Evolutionary conservation across 2,113 vertebrate genomes (phyloP).

Genomic region (Natator depressus): DNA sequence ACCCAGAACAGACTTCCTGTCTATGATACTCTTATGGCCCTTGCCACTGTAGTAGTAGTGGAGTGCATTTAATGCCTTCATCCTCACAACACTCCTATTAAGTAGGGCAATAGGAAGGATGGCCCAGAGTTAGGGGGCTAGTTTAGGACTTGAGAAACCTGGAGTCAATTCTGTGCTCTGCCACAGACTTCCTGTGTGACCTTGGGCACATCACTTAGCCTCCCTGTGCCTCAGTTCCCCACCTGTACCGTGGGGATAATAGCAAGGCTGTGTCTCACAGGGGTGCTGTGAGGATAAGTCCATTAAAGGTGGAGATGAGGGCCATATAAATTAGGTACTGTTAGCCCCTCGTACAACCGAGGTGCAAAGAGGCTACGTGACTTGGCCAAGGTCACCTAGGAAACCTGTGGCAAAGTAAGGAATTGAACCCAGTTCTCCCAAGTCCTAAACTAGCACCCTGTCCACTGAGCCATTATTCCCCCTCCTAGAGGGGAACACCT

Average conservation of each 20-base stretch:
- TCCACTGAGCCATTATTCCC: background rate
- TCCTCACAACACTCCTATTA: accelerated
- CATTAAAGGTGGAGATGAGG: background rate
- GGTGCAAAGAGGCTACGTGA: background rate
- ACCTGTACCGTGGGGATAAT: background rate
- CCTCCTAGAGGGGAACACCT: too few relatives aligned
- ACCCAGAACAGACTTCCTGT: background rate
- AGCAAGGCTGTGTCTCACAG: background rate
- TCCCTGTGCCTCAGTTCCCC: accelerated
- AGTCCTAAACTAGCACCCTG: background rate
- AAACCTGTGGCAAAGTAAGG: background rate
- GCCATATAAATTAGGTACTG: background rate
- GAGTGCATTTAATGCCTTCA: background rate
- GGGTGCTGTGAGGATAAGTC: background rate
- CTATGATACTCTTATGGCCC: background rate
- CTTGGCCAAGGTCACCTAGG: background rate
- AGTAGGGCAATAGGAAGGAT: background rate
- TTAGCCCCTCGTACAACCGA: background rate
- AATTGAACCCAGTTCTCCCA: background rate
- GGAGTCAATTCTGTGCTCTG: background rate
- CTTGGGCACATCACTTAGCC: background rate
- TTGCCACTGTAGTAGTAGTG: background rate
- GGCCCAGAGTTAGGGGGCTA: accelerated
- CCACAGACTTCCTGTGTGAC: accelerated
- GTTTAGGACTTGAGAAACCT: background rate